Conservation (phyloP, 2,113 vertebrate genomes). For the Toxotes jaculatrix region DNA sequence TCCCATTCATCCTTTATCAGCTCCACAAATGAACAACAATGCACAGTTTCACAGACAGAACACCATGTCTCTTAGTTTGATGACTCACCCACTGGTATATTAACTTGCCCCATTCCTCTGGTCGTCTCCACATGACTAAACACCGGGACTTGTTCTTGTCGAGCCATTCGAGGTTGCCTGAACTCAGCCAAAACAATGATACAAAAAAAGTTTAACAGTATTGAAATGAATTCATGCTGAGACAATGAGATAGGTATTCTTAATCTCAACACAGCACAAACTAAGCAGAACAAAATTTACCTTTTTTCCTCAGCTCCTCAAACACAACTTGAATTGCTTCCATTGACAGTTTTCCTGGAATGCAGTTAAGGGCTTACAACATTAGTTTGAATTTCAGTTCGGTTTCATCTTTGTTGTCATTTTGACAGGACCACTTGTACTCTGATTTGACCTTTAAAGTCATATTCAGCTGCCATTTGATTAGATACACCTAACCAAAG, state of each 20-base stretch:
- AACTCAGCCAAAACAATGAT: slow-evolving; percentile 26
- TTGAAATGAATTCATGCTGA: neutral
- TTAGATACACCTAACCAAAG: too few relatives aligned
- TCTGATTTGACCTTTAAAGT: neutral
- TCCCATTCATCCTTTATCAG: slow-evolving; percentile 10
- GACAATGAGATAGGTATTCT: neutral
- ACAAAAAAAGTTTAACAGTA: neutral
- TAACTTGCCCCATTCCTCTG: slow-evolving; percentile 97
- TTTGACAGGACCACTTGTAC: neutral
- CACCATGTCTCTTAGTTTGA: neutral
- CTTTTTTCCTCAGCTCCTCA: slow-evolving; percentile 97
- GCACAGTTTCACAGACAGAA: neutral
- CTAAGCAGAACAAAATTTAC: slow-evolving; percentile 70
- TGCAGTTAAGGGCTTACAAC: slow-evolving; percentile 79
- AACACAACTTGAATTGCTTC: slow-evolving; percentile 95
- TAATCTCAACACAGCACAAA: neutral
- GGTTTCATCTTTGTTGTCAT: too few relatives aligned
- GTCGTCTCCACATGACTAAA: slow-evolving; percentile 97
- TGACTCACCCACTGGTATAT: slow-evolving; percentile 97
- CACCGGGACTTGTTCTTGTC: slow-evolving; percentile 98
- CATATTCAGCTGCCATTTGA: too few relatives aligned
- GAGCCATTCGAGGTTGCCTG: slow-evolving; percentile 97
- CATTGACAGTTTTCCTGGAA: slow-evolving; percentile 91
- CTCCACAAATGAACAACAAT: neutral
- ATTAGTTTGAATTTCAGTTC: neutral